Evolutionary conservation across 37 sponge, comb jelly and placozoan genomes (phyloP).

Genomic region (Lycopodina hypogea): DNA sequence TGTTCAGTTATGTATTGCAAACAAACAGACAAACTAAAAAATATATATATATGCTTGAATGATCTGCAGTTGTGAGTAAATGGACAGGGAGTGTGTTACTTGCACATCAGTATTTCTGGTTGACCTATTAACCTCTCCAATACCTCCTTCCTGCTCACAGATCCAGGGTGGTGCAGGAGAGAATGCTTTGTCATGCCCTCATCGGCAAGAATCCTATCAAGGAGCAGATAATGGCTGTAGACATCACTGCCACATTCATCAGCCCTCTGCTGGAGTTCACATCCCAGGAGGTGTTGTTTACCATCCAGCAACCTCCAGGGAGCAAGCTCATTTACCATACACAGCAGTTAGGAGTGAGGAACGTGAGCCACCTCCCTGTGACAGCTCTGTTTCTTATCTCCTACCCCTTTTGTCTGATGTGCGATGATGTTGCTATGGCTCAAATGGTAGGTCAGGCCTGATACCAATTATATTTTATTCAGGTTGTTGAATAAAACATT

Average conservation of each 20-base stretch:
- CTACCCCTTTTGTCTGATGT: conserved; percentile 68
- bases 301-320: conserved; percentile 55
- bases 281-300: conserved; percentile 56
- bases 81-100: too few species aligned
- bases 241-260: conserved; percentile 78
- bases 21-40: too few species aligned
- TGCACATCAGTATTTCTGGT: too few species aligned
- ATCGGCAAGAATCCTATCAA: conserved; percentile 93
- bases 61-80: too few species aligned
- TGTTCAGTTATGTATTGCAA: too few species aligned
- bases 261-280: conserved; percentile 82
- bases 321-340: conserved; percentile 46
- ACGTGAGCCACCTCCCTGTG: conserved; percentile 74
- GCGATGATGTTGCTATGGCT: conserved; percentile 2
- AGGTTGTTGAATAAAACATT: too few species aligned
- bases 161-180: conserved; percentile 69
- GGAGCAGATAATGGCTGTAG: conserved; percentile 89
- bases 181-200: conserved; percentile 89
- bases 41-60: too few species aligned
- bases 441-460: conserved; percentile 29
- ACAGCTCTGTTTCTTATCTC: conserved; percentile 53
- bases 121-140: too few species aligned
- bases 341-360: conserved; percentile 54
- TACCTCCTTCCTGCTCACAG: too few species aligned
- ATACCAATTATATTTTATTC: neutral